Conservation (phyloP, 2,888 invertebrate species). For the Minunthozetes semirufus region DNA sequence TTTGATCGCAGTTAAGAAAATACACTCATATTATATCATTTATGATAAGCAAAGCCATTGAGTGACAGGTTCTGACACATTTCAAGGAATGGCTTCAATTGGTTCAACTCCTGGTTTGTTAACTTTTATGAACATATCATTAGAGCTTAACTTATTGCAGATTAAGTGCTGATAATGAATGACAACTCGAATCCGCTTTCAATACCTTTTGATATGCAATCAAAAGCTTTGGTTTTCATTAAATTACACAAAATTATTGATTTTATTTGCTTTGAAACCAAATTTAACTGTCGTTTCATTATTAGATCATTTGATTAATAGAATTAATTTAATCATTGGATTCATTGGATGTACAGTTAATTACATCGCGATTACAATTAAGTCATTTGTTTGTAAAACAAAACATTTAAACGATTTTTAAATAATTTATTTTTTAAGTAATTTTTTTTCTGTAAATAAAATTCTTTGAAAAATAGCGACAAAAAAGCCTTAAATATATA, state of each 20-base stretch:
- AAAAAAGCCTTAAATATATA: background rate
- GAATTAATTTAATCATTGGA: background rate
- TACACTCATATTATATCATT: constrained; percentile 18
- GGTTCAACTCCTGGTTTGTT: background rate
- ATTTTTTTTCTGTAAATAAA: background rate
- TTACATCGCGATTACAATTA: constrained; percentile 11
- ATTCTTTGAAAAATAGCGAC: background rate
- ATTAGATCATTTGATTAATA: background rate
- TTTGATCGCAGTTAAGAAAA: background rate
- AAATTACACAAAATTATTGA: background rate
- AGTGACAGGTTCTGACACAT: constrained; percentile 9
- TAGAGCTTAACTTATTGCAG: constrained; percentile 13
- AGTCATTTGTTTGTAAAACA: background rate
- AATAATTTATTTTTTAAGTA: background rate
- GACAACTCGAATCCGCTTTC: background rate
- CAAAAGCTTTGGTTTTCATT: background rate
- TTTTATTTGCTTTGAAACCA: background rate
- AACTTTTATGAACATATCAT: constrained; percentile 6
- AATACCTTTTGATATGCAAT: background rate
- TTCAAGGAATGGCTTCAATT: background rate
- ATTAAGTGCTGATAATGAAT: constrained; percentile 6
- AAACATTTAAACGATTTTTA: background rate
- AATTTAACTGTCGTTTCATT: background rate
- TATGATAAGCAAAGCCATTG: background rate
- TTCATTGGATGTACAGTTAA: background rate